A percentile compares a stretch with the other conserved stretches of the same genome.
Conservation (phyloP, 2,113 vertebrate species). For the Phycodurus eques region DNA sequence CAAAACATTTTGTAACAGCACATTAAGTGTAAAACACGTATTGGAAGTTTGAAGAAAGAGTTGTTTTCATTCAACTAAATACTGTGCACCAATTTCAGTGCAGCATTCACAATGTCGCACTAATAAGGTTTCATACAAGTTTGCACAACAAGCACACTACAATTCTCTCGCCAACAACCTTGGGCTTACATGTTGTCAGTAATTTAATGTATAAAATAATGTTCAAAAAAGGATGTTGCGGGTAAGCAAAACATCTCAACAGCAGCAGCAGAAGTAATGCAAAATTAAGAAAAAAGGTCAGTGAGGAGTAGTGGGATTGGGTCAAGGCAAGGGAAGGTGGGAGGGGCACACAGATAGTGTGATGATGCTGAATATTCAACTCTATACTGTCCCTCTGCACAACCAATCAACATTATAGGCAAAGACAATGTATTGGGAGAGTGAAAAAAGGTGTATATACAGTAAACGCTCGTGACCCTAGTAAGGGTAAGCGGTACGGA, state of each 20-base stretch:
- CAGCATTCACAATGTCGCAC: neutral
- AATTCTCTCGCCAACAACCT: conserved; percentile 15
- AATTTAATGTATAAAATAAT: conserved; percentile 19
- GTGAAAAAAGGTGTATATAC: neutral
- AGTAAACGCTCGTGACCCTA: neutral
- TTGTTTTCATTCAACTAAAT: neutral
- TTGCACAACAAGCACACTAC: conserved; percentile 22
- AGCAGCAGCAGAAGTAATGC: conserved; percentile 46
- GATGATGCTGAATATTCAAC: conserved; percentile 48
- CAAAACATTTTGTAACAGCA: neutral
- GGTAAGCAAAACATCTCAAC: conserved; percentile 48
- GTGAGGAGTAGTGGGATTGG: conserved; percentile 29
- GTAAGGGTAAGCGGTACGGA: no score
- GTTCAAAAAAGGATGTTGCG: conserved; percentile 26
- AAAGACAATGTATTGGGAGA: conserved; percentile 6
- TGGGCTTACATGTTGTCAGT: conserved; percentile 18
- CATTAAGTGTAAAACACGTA: neutral
- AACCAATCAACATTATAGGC: conserved; percentile 22
- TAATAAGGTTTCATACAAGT: conserved; percentile 9
- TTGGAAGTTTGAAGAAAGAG: neutral
- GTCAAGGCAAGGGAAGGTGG: conserved; percentile 8
- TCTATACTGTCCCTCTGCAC: conserved; percentile 45
- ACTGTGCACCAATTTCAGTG: neutral
- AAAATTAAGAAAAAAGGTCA: conserved; percentile 58
- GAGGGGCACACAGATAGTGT: conserved; percentile 33